Evolutionary conservation across 92 coral and sea anemone genomes (phyloP), one percentile per base, ranked within the genome.

Genomic region (Pocillopora grandis): DNA sequence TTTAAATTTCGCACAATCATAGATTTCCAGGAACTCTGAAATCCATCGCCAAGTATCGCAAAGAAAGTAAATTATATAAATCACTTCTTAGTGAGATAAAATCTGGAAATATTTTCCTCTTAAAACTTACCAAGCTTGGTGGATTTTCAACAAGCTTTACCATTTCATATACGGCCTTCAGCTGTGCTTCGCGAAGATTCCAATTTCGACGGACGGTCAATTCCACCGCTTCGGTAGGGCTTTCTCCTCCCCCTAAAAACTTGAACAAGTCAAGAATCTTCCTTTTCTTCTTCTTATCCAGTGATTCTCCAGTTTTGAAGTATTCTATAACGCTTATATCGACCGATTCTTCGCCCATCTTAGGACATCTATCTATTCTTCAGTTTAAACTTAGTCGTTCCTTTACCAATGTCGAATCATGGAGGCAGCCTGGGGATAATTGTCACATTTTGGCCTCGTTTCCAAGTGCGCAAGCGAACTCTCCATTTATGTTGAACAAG

Each of bases 171-270:
- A 92, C 66, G 10, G 91, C 67, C 63, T 81, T 94, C 73, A 92
- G 77, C 76, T 96, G 98, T 23, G 93, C 92, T 56, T 91, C 89
- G 70, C 91, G 95, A 48, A 96, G 93, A 65, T 91, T 71, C 36
- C 86, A 89, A 82, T 96, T 86, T 67, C 98, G 90, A 10, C 98
- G 93, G 48, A 96, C 84, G 6, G 95, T 94, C 66, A 95, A 87
- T 71, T 94, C 85, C 10, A 96, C 88, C 13, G 93, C 98, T 89
- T 96, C 98, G 57, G 94, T 61, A 2, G 98, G 98, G 58, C 92
- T 90, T 62, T 96, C 98, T 19, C 93, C 94, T 27, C 98, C 98
- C 48, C 90, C 88, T 42, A 96, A 80, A 80, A 77, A 94, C 59
- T 77, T 82, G 71, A 94, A 93, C 20, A 94, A 90, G 19, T 86